phyloP scores from a whole-genome alignment of 2,113 vertebrate genomes.

The Halcyon malimbica region DNA sequence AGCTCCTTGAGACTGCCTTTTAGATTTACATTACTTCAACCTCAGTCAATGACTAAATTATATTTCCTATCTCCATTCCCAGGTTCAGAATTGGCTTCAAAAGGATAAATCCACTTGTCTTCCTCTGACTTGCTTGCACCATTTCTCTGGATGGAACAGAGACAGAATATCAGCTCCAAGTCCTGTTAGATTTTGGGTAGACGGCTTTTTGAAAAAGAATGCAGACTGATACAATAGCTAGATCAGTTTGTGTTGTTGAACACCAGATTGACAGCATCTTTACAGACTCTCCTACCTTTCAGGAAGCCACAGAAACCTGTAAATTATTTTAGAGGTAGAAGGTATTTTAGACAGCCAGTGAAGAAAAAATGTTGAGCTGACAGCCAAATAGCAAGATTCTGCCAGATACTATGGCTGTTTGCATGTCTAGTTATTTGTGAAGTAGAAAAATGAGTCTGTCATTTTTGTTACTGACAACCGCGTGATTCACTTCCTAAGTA shows the following conservation, averaged over 20 bases:
- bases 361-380: slow-evolving; percentile 1
- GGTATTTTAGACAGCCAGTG: slow-evolving; percentile 4
- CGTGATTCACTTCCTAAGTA: slow-evolving; percentile 53
- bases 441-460: slow-evolving; percentile 49
- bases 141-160: background rate
- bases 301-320: background rate
- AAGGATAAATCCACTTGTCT: background rate
- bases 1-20: background rate
- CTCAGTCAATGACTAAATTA: background rate
- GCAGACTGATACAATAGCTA: background rate
- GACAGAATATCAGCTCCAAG: background rate
- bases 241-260: background rate
- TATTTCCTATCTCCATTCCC: background rate
- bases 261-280: background rate
- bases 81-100: background rate
- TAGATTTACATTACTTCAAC: background rate
- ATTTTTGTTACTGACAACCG: slow-evolving; percentile 55
- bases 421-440: slow-evolving; percentile 18
- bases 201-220: background rate
- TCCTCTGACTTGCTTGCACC: background rate
- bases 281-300: background rate
- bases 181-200: background rate
- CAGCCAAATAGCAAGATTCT: slow-evolving; percentile 6
- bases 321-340: background rate
- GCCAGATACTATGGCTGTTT: slow-evolving; percentile 13